Evolutionary conservation across 2,888 invertebrate genomes (phyloP).

Genomic region (Koerneria pararmatus): DNA sequence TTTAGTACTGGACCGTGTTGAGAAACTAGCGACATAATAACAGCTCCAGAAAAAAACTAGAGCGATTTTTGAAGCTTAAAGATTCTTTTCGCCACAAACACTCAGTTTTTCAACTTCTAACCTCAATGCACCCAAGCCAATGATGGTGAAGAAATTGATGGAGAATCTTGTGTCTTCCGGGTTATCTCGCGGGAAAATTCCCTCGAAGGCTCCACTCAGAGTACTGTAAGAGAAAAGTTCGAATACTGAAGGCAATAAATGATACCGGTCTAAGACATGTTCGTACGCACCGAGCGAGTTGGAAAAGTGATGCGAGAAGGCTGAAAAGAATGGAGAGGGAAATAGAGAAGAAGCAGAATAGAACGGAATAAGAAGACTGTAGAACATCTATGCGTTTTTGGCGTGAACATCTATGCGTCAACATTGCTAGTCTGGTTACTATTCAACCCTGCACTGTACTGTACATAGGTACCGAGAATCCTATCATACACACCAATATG

Average conservation of each 20-base stretch:
- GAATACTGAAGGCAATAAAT: background rate
- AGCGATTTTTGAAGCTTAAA: too few relatives aligned
- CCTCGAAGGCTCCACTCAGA: constrained; percentile 78
- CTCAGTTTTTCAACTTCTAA: constrained; percentile 63
- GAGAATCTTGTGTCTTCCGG: constrained; percentile 93
- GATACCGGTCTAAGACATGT: too few relatives aligned
- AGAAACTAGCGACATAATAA: too few relatives aligned
- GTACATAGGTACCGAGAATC: too few relatives aligned
- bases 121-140: constrained; percentile 91
- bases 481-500: too few relatives aligned
- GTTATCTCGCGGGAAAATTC: constrained; percentile 89
- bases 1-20: too few relatives aligned
- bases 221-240: constrained; percentile 68
- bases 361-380: background rate
- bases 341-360: background rate
- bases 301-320: background rate
- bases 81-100: too few relatives aligned
- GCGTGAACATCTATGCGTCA: too few relatives aligned
- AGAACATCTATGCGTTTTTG: background rate
- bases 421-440: background rate
- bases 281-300: background rate
- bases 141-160: constrained; percentile 94
- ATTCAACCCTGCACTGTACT: too few relatives aligned
- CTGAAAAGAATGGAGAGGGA: background rate
- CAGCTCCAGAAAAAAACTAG: too few relatives aligned